Evolutionary conservation across 2,888 invertebrate genomes (phyloP), one percentile per base, ranked within the genome.

Genomic region (Tineola bisselliella): DNA sequence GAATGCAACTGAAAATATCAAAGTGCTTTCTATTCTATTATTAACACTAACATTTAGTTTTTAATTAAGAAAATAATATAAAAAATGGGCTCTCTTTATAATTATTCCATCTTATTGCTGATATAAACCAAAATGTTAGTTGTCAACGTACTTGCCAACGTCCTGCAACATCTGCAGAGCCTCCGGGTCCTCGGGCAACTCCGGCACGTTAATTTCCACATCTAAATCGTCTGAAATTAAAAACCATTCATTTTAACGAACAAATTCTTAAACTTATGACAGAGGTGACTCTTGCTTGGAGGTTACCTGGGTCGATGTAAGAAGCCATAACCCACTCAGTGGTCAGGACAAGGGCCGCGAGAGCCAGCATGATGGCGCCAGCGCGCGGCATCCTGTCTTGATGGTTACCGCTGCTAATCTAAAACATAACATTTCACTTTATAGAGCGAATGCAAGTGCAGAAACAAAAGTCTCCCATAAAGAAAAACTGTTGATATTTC

Each of bases 111-210:
- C 43, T 38, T 10, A 38, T 38, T 38, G 43, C 43, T 38, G 12
- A 10, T 38, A 12, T 38, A 38, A 38, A n/a, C 10, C 10, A 12
- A 38, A 38, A 38, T 38, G 43, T 25, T 25, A 4, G 6, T 25
- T 4, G 25, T 25, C 33, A 59, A 88, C 92, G 91, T 82, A 92
- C 92, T 92, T 92, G 79, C 91, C 91, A 65, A 90, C 90, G 66
- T 90, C 89, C 70, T 91, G 90, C 64, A 92, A 80, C 67, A 91
- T 71, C 70, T 91, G 90, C 70, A 91, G 81, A 67, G 92, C 91
- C 66, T 90, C 82, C 10, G 90, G 89, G 68, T 91, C 91, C 66
- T 91, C 91, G 54, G 89, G 88, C 75, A 92, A 92, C 71, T 92
- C 92, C 17, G 81, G 72, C 64, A 75, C 69, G 66, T 74, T 81